A percentile compares a stretch with the other conserved stretches of the same genome.
Evolutionary conservation across 2,113 vertebrate genomes (phyloP).

Genomic region (Phaethon lepturus): DNA sequence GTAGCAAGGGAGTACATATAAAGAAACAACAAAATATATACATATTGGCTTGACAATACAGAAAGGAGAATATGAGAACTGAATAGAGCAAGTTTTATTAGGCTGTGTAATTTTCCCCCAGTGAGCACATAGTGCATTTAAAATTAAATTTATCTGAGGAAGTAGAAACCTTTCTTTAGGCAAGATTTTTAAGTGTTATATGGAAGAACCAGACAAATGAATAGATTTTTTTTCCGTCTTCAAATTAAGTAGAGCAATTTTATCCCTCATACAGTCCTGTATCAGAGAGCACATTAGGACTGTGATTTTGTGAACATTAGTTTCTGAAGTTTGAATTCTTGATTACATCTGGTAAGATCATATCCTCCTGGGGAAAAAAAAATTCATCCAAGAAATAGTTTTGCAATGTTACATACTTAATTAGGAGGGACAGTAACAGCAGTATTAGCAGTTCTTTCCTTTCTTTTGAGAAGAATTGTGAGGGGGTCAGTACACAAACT

Average conservation of each 20-base stretch:
- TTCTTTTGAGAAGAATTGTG: neutral
- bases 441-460: neutral
- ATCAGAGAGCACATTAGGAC: neutral
- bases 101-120: neutral
- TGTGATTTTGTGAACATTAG: neutral
- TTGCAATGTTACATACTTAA: neutral
- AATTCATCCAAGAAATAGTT: neutral
- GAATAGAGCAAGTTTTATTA: neutral
- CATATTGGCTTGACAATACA: neutral
- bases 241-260: neutral
- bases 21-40: neutral
- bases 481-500: neutral
- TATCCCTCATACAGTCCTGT: neutral
- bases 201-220: neutral
- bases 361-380: neutral
- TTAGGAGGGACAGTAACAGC: neutral
- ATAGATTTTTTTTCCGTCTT: neutral
- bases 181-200: neutral
- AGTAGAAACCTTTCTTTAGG: neutral
- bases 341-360: neutral
- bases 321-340: neutral
- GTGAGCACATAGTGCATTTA: neutral
- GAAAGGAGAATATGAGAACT: neutral
- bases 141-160: neutral
- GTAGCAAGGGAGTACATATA: neutral